Evolutionary conservation across 2,113 vertebrate species (phyloP).

Genomic region (Ahaetulla prasina): DNA sequence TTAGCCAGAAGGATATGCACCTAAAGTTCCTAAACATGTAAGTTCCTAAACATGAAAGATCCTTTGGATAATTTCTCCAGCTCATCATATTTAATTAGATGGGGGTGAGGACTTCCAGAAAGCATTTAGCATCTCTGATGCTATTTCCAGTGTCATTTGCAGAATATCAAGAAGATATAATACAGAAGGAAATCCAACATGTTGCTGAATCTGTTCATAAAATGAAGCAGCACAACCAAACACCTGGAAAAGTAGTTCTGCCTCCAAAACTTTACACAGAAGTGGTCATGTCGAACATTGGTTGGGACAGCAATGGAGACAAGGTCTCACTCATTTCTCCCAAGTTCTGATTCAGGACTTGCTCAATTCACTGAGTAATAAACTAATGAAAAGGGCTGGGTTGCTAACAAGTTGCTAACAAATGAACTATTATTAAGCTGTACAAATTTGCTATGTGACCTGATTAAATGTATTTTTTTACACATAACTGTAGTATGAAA

Average conservation of each 20-base stretch:
- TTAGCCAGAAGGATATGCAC: not conserved
- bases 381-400: not conserved
- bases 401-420: not conserved
- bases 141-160: conserved; percentile 1
- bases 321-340: not conserved
- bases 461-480: not conserved
- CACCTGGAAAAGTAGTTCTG: not conserved
- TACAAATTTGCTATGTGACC: not conserved
- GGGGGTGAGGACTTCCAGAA: not conserved
- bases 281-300: not conserved
- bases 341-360: not conserved
- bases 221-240: not conserved
- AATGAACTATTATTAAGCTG: not conserved
- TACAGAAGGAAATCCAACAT: not conserved
- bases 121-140: not conserved
- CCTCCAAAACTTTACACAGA: not conserved
- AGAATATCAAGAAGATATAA: not conserved
- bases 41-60: not conserved
- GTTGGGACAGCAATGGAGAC: not conserved
- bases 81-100: not conserved
- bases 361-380: not conserved
- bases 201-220: not conserved
- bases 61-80: conserved; percentile 1
- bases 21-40: not conserved
- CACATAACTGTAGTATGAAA: not conserved